Base-by-base conservation (phyloP, 2,888 invertebrate species). In the Calliphora vomitoria region DNA sequence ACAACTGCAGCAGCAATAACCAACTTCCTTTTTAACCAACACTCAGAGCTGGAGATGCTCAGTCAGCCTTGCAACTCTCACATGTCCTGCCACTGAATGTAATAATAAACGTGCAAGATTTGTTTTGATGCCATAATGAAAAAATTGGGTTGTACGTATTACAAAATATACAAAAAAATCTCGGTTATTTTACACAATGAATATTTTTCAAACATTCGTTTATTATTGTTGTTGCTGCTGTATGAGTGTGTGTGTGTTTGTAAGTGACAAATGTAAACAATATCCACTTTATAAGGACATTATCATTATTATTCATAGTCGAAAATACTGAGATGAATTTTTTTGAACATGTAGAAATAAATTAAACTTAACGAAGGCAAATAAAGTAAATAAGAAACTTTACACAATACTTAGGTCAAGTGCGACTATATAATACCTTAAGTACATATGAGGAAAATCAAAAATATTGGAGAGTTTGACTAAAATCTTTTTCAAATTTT, bases 51-150 rank as follows among this genome's bases (percentile, higher is more conserved):
- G 50, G 38, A 58, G 44, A 72, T 58, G 66, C 50, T 44, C 58
- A 66, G 55, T 25, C 44, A 66, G 6, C 35, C 64, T 50, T 76
- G 50, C 64, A 53, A 41, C 72, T 50, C 35, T 44, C 18, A 62
- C 18, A 78, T 78, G 53, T 84, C 81, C 87, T 76, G 76, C 50
- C 50, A 25, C 13, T 62, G 50, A 31, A 69, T 8, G 11, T 62
- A 31, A 31, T 53, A 68, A 62, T 78, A 87, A 87, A 76, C n/a
- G 60, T 35, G 35, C n/a, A 78, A 78, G 75, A 83, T 86, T 86
- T 79, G 62, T 75, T 68, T 69, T 83, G 47, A 50, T 76, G 72
- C 66, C 80, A 81, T 81, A 81, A 78, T 84, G 75, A 86, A 82
- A 75, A 86, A 82, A 82, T 79, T 82, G 82, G 78, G 50, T 78